phyloP scores from a whole-genome alignment of 2,113 vertebrate genomes.

The Leucosticte australis region DNA sequence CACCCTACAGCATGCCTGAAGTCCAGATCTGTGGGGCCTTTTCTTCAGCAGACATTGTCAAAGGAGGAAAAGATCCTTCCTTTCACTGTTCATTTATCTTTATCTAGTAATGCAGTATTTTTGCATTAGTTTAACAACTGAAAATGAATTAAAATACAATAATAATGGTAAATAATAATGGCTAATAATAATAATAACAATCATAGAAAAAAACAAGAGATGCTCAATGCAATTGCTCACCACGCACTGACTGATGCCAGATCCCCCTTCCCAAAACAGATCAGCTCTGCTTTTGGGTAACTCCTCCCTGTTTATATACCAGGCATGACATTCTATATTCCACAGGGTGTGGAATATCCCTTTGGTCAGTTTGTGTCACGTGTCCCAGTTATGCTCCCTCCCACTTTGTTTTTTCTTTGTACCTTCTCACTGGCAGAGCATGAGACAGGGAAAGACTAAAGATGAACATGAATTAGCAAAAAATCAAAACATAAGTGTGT shows the following conservation, averaged over 20 bases:
- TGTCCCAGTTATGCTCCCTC: background rate
- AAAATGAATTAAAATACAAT: background rate
- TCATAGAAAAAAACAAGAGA: background rate
- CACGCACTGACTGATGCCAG: background rate
- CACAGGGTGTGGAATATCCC: background rate
- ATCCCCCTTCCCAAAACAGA: background rate
- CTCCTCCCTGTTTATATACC: background rate
- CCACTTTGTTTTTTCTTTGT: background rate
- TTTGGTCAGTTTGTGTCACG: background rate
- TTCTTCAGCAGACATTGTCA: background rate
- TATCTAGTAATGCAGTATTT: background rate
- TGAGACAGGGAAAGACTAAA: background rate
- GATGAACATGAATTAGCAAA: accelerated
- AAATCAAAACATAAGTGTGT: background rate
- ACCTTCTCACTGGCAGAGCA: background rate
- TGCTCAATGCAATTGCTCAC: background rate
- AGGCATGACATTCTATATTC: background rate
- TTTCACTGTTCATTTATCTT: background rate
- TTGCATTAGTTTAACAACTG: background rate
- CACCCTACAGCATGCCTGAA: background rate
- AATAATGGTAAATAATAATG: background rate
- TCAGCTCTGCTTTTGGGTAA: background rate
- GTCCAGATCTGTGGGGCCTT: background rate
- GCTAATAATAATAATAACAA: background rate
- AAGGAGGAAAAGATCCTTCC: background rate